Percentiles rank a stretch among this genome's conserved stretches.
Evolutionary conservation across 2,113 vertebrate genomes (phyloP).

Genomic region (Microtus oregoni): DNA sequence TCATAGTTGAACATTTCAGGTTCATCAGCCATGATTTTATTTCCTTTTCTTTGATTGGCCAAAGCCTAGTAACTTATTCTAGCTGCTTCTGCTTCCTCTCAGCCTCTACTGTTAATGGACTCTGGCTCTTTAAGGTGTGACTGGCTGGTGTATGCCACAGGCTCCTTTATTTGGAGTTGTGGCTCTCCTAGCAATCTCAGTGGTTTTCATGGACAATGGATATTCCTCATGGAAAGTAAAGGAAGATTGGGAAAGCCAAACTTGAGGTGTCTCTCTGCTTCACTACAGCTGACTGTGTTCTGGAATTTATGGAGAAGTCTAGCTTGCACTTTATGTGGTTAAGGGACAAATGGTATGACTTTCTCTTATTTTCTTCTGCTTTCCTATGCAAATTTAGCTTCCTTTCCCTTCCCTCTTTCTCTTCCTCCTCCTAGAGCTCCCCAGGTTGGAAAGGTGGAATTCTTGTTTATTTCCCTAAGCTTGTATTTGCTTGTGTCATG

Average conservation of each 20-base stretch:
- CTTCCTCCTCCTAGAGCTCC: background rate
- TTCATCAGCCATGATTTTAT: background rate
- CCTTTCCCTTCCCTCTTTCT: background rate
- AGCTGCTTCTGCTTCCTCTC: background rate
- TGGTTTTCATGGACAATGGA: background rate
- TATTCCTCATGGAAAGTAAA: background rate
- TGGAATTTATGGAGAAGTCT: background rate
- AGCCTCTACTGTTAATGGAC: background rate
- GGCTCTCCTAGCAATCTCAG: background rate
- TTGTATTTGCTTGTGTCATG: background rate
- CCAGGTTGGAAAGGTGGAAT: background rate
- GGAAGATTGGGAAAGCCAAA: background rate
- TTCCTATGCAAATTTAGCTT: background rate
- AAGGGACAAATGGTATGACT: background rate
- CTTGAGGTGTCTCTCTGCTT: background rate
- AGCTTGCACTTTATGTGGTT: background rate
- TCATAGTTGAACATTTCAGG: conserved; percentile 5
- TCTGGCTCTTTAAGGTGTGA: background rate
- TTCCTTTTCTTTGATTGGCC: conserved; percentile 1
- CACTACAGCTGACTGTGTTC: background rate
- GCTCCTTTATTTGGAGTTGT: background rate
- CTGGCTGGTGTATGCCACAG: background rate
- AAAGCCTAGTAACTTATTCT: background rate
- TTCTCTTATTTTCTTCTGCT: background rate
- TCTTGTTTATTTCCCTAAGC: background rate